Evolutionary conservation across 2,797 vertebrate species (phyloP), one percentile per base, ranked within the genome.

Genomic region (Anabas testudineus): DNA sequence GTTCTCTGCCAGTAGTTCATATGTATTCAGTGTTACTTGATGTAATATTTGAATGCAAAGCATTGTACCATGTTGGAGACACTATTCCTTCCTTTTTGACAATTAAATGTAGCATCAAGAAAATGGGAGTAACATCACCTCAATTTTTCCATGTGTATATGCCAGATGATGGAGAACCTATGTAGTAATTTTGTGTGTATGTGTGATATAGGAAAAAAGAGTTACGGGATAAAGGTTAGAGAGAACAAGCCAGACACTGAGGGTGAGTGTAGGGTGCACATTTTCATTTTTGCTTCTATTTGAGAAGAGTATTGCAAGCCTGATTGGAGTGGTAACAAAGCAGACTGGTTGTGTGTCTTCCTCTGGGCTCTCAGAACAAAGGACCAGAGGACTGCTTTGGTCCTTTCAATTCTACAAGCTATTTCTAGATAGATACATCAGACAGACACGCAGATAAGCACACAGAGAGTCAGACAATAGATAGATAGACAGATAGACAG

Each of bases 341-440:
- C 53, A 52, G 26, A 57, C 45, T 67, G 52, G 58, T 51, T 81
- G 71, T 76, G 42, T 19, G 52, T 76, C 68, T 64, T 19, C 36
- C 51, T 78, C 42, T 61, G 47, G 67, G 73, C 71, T 69, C 61
- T 78, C 48, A 67, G 39, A 82, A 87, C 65, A 80, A 85, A 78
- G 58, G 55, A 67, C 36, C 16, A 45, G 52, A 21, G 41, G 34
- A 59, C 58, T 54, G 65, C 59, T 59, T 69, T 26, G n/a, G 52
- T 67, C n/a, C 24, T 68, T 65, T 82, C 63, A 67, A 30, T 71
- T 62, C 28, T 30, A 42, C 49, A 67, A 55, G 52, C 57, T 61
- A 66, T 77, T 74, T 78, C 43, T 28, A 70, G 47, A 71, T 26
- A 75, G 54, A 57, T 47, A 56, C 7, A 75, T 66, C 55, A 64